Evolutionary conservation across 2,888 invertebrate species (phyloP).

Genomic region (Petrolisthes cinctipes): DNA sequence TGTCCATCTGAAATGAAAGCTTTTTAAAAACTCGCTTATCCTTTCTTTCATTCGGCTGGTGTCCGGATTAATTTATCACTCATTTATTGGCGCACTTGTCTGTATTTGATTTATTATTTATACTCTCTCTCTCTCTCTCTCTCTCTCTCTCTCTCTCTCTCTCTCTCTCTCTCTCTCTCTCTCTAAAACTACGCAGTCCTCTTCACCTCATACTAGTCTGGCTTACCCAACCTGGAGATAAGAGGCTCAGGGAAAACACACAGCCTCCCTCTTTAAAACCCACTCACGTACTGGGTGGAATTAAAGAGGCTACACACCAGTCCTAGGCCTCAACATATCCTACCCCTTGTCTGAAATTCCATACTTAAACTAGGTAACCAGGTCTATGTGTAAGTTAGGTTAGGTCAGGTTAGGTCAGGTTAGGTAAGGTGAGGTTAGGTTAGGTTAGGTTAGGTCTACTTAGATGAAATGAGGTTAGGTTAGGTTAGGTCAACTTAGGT

Average conservation of each 20-base stretch:
- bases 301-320: no score
- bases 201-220: neutral
- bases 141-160: constrained; percentile 1
- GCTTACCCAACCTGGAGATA: neutral
- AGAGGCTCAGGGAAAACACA: neutral
- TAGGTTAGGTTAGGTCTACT: neutral
- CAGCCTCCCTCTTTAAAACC: neutral
- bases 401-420: neutral
- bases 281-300: neutral
- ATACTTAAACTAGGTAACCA: no score
- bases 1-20: no score
- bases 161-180: constrained; percentile 1
- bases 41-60: no score
- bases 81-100: no score
- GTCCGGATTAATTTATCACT: no score
- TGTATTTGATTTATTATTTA: neutral
- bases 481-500: no score
- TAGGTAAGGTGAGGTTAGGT: constrained; percentile 2
- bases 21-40: no score
- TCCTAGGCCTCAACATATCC: no score
- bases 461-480: neutral
- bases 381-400: neutral
- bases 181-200: neutral
- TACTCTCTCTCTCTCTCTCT: neutral
- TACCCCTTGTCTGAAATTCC: no score